Evolutionary conservation across 2,797 vertebrate genomes (phyloP), one percentile per base, ranked within the genome.

Genomic region (Tokudaia tokunoshimensis): DNA sequence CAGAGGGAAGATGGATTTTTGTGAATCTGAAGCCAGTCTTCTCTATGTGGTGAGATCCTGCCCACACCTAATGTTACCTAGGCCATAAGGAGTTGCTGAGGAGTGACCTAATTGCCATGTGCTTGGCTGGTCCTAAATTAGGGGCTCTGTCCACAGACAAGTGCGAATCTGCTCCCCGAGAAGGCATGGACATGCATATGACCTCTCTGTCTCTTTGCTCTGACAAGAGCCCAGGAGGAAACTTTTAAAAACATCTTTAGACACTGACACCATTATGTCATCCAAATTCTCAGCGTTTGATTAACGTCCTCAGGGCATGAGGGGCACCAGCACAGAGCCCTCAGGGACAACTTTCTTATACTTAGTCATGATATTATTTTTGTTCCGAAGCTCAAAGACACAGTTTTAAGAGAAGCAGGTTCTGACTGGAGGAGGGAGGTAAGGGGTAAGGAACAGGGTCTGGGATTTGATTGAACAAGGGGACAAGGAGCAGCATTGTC

Each of bases 211-310:
- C 93, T 89, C 52, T 24, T 91, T 63, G 31, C 41, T 80, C 78
- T 34, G 50, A 29, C 13, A n/a, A 61, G 70, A 96, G 87, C 67
- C 31, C 90, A 94, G 65, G 37, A 82, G 67, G 75, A 84, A 83
- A 91, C 5, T 84, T 87, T 86, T 75, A 76, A 74, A 55, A 78
- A 74, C 72, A 63, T 86, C 61, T 76, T 96, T 96, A 94, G 95
- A 85, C 8, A 52, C 79, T 74, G 80, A 94, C 87, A 92, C 78
- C 80, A 74, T 95, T 92, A 67, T 90, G 96, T 92, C 96, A 95
- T 74, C 82, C 20, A 13, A 19, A 59, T 92, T 80, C 83, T 97
- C 91, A 90, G 91, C 41, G 59, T 91, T 93, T 95, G 94, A 93
- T 89, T 76, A 94, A 92, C 61, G 37, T 89, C 31, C 79, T 29